Percentiles rank a stretch among this genome's conserved stretches.
These are phyloP conservation scores for Diorhabda elongata DNA, from an alignment of 1,140 invertebrate genomes.

Conservation along the genomic window DNA sequence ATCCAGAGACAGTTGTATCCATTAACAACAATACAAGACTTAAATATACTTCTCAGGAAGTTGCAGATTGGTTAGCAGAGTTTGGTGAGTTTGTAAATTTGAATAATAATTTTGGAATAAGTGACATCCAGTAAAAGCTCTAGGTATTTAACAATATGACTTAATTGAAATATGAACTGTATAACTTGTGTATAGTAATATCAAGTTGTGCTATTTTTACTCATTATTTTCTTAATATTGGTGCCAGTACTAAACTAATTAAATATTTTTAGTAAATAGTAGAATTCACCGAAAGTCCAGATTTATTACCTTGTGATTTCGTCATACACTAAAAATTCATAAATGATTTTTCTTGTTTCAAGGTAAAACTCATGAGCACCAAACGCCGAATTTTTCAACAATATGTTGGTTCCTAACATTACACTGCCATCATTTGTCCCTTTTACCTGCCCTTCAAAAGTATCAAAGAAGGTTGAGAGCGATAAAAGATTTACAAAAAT, in stretches of 20 bases:
- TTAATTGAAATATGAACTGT: too few species aligned
- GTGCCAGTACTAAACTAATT: too few species aligned
- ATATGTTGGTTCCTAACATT: constrained; percentile 96
- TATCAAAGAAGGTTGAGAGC: constrained; percentile 79
- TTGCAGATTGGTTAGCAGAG: constrained; percentile 63
- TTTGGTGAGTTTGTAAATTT: constrained; percentile 28
- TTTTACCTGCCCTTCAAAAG: constrained; percentile 82
- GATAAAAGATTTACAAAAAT: constrained; percentile 84
- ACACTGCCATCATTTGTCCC: constrained; percentile 86
- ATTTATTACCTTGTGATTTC: too few species aligned
- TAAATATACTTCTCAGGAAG: constrained; percentile 75
- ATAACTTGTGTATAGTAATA: too few species aligned
- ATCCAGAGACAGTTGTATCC: constrained; percentile 70
- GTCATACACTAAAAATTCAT: not conserved
- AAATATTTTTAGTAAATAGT: too few species aligned
- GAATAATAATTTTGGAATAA: too few species aligned
- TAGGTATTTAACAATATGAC: too few species aligned
- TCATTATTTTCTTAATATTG: too few species aligned
- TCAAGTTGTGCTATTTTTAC: too few species aligned
- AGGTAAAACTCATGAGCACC: constrained; percentile 59
- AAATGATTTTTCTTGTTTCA: constrained; percentile 30
- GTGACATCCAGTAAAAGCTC: too few species aligned
- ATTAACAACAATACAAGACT: constrained; percentile 83
- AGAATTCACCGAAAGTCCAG: too few species aligned
- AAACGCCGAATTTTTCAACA: constrained; percentile 86